Percentiles rank a stretch among this genome's conserved stretches.
Conservation (phyloP, 2,888 invertebrate genomes). For the Chironomus tentans region DNA sequence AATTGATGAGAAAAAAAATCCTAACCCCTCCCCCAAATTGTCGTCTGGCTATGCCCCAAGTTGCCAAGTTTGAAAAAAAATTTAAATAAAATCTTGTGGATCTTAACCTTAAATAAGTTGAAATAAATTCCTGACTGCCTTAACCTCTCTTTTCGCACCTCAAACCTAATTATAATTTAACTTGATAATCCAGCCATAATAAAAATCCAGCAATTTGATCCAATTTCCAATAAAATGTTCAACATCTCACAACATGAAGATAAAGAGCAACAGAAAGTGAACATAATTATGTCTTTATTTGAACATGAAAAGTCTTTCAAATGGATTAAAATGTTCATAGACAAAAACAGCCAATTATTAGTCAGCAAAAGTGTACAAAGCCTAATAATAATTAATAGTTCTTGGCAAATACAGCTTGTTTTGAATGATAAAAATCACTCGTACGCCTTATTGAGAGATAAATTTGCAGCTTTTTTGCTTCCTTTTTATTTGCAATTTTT, state of each 20-base stretch:
- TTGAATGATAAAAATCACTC: not conserved
- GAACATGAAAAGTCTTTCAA: not conserved
- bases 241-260: not conserved
- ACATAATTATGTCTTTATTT: not conserved
- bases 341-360: slow-evolving; percentile 1
- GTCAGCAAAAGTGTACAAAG: not conserved
- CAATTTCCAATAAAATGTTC: no score
- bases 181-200: no score
- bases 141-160: no score
- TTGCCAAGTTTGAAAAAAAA: no score
- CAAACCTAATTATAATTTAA: no score
- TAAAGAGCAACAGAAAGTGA: not conserved
- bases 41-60: no score
- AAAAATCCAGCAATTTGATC: not conserved
- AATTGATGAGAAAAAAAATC: no score
- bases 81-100: no score
- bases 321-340: not conserved
- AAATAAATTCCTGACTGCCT: no score
- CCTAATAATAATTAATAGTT: not conserved
- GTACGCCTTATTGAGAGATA: not conserved
- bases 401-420: not conserved
- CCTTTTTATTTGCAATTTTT: not conserved
- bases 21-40: no score
- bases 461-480: not conserved
- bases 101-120: no score